Conservation (phyloP, 2,797 vertebrate genomes). For the Pachyuromys duprasi region DNA sequence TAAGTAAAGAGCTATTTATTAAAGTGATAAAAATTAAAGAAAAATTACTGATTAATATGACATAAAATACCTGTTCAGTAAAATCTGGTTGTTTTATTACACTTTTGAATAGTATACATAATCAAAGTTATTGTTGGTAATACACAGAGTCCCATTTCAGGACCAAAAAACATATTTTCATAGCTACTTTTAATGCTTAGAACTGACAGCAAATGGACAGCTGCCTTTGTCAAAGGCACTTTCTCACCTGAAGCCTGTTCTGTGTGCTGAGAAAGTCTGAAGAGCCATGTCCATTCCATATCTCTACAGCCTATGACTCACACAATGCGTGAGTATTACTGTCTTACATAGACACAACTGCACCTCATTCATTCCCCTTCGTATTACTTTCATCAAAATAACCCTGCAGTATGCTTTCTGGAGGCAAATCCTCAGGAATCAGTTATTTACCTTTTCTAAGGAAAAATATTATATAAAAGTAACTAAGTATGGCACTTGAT, state of each 20-base stretch:
- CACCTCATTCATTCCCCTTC: neutral
- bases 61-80: neutral
- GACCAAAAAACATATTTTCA: neutral
- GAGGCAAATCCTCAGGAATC: neutral
- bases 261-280: no score
- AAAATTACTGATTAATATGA: neutral
- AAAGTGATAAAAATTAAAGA: neutral
- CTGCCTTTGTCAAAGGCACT: neutral
- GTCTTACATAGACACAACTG: neutral
- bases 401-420: neutral
- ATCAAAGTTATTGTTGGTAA: neutral
- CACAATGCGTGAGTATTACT: neutral
- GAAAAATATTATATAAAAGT: neutral
- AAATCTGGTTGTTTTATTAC: neutral
- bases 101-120: neutral
- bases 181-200: neutral
- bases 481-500: neutral
- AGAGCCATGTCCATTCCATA: neutral
- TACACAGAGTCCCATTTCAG: neutral
- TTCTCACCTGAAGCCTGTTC: neutral
- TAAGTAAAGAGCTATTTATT: neutral
- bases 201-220: neutral
- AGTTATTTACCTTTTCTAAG: neutral
- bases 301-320: neutral
- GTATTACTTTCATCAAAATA: neutral